Conservation (phyloP, 2,888 invertebrate species). For the Entomobrya proxima region DNA sequence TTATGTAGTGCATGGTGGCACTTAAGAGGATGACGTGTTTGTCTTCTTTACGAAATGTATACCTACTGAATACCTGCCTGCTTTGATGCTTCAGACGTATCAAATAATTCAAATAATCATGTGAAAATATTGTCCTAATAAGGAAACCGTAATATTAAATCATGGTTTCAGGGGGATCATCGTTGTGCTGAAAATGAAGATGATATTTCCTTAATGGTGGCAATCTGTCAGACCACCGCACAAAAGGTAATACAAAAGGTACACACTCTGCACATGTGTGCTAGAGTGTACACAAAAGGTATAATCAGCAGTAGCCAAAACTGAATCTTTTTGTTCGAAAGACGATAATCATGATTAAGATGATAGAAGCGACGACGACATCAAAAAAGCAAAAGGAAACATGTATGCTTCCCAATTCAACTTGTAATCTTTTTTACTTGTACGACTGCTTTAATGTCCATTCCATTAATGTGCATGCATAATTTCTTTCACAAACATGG, state of each 20-base stretch:
- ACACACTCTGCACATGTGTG: conserved; percentile 16
- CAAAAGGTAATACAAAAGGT: conserved; percentile 34
- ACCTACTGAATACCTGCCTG: not conserved
- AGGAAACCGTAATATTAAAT: conserved; percentile 48
- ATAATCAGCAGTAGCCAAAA: conserved; percentile 41
- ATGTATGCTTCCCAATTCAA: conserved; percentile 42
- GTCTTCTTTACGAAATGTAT: not conserved
- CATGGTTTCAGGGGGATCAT: conserved; percentile 12
- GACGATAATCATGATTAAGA: not conserved
- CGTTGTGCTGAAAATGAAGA: conserved; percentile 21
- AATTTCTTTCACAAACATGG: conserved; percentile 3
- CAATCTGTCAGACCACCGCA: conserved; percentile 62
- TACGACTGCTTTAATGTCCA: conserved; percentile 26
- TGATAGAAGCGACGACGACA: not conserved
- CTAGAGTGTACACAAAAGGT: not conserved
- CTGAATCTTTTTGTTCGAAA: not conserved
- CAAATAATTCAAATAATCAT: conserved; percentile 36
- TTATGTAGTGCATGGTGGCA: not conserved
- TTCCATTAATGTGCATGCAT: not conserved
- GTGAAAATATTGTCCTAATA: conserved; percentile 45
- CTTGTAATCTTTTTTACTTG: conserved; percentile 41
- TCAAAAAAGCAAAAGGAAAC: conserved; percentile 36
- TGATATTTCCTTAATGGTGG: conserved; percentile 58
- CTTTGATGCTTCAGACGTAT: conserved; percentile 17
- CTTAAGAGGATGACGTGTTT: conserved; percentile 8